Conservation (phyloP, 2,888 invertebrate genomes). For the Drosophila stalkeri region DNA sequence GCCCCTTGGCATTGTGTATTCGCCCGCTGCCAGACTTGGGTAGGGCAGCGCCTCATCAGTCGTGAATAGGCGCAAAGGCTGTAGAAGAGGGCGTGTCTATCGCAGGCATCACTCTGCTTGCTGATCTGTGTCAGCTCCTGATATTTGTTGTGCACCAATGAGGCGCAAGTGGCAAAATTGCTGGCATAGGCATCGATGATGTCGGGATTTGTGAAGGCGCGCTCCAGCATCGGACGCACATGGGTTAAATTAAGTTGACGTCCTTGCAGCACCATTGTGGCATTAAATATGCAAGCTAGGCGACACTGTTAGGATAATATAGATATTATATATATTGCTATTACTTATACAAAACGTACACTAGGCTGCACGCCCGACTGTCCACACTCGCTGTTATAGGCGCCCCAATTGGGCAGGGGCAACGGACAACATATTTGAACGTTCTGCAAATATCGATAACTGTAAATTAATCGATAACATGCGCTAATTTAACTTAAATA, state of each 20-base stretch:
- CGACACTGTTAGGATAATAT: conserved; percentile 49
- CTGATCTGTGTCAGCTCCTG: conserved; percentile 47
- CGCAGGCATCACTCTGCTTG: conserved; percentile 62
- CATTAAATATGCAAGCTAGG: conserved; percentile 69
- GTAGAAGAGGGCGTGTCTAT: conserved; percentile 68
- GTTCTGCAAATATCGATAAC: conserved; percentile 39
- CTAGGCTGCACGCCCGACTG: conserved; percentile 57
- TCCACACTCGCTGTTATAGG: conserved; percentile 55
- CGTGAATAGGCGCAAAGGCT: conserved; percentile 66
- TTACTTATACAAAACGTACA: conserved; percentile 32
- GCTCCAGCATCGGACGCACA: conserved; percentile 62
- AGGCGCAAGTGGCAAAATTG: conserved; percentile 55
- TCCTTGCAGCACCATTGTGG: conserved; percentile 44
- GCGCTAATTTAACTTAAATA: background rate
- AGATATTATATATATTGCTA: background rate
- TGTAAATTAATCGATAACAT: background rate
- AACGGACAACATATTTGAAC: conserved; percentile 62
- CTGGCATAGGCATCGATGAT: conserved; percentile 53
- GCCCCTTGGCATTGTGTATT: conserved; percentile 58
- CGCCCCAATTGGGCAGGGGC: conserved; percentile 68
- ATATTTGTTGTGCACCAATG: conserved; percentile 49
- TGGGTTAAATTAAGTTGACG: conserved; percentile 33
- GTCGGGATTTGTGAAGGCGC: conserved; percentile 44
- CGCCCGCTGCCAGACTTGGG: conserved; percentile 47
- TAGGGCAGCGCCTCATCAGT: conserved; percentile 55